A percentile compares a stretch with the other conserved stretches of the same genome.
These are phyloP conservation scores for Charina bottae DNA, from an alignment of 2,113 vertebrate genomes.

Conservation along the genomic window DNA sequence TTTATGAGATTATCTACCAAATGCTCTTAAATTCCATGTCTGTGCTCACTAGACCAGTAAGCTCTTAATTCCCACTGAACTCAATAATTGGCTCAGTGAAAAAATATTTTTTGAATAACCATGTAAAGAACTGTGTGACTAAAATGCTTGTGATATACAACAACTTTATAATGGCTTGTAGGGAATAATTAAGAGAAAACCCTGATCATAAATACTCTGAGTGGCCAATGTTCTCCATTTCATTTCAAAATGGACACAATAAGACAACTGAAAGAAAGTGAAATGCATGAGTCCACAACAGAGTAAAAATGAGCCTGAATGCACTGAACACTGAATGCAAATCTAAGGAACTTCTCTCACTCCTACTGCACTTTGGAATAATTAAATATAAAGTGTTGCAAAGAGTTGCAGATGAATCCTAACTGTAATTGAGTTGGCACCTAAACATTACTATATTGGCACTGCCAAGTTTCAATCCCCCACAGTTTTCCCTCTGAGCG, in stretches of 20 bases:
- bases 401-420: conserved; percentile 55
- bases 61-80: not conserved
- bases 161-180: conserved; percentile 10
- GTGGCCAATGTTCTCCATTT: conserved; percentile 43
- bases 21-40: not conserved
- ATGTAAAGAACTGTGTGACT: not conserved
- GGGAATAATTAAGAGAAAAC: not conserved
- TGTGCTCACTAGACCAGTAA: not conserved
- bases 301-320: conserved; percentile 34
- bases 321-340: conserved; percentile 57
- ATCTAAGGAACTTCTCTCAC: conserved; percentile 56
- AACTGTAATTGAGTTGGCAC: conserved; percentile 63
- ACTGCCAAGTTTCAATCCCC: conserved; percentile 59
- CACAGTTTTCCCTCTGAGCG: conserved; percentile 51
- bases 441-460: conserved; percentile 57
- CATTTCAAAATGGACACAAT: conserved; percentile 47
- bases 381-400: conserved; percentile 67
- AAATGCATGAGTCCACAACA: conserved; percentile 44
- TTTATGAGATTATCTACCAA: not conserved
- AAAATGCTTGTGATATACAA: not conserved
- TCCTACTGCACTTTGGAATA: conserved; percentile 58
- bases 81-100: not conserved
- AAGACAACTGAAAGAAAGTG: conserved; percentile 44
- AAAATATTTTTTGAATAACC: not conserved
- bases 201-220: conserved; percentile 19